Evolutionary conservation across 2,888 invertebrate species (phyloP), one percentile per base, ranked within the genome.

Genomic region (Hymenopus coronatus): DNA sequence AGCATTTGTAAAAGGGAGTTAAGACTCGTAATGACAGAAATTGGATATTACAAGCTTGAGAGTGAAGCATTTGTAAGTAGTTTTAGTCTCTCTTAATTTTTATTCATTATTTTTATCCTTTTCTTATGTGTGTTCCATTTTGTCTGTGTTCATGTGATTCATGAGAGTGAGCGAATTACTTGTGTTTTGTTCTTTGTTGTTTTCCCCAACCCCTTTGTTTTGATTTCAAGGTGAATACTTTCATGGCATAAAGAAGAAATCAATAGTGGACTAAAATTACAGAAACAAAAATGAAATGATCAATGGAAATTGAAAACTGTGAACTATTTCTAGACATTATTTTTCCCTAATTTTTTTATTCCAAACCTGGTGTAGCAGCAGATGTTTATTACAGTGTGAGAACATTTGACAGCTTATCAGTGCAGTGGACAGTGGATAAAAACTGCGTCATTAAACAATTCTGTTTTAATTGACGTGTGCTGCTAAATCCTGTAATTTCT

Each of bases 401-500:
- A 70, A 54, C 40, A 40, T 40, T 40, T 40, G 40, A 40, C 54
- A 70, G 54, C 54, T 70, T 70, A 25, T 70, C 54, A 70, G 54
- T 70, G 54, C 54, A 70, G 54, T 85, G 82, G 82, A 81, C 28
- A 87, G 28, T 87, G 87, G 28, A 81, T 54, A 28, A 82, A n/a
- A 87, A 87, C 70, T 46, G 70, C 82, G 33, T 82, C 33, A 88
- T 82, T 82, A 81, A 54, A 70, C 54, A 70, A 70, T 70, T 25
- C 54, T 1, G 54, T 70, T 70, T 70, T 70, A 81, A 46, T 33
- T 81, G 88, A 85, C 85, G 70, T 81, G 46, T 84, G 54, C 84
- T 81, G 81, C 54, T 70, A 70, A 70, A 70, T 70, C 87, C 83
- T 87, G 86, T 87, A 89, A 89, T 83, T 87, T 87, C 87, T 87